A percentile compares a stretch with the other conserved stretches of the same genome.
Conservation (phyloP, 92 coral and sea anemone genomes). For the Nematostella vectensis region DNA sequence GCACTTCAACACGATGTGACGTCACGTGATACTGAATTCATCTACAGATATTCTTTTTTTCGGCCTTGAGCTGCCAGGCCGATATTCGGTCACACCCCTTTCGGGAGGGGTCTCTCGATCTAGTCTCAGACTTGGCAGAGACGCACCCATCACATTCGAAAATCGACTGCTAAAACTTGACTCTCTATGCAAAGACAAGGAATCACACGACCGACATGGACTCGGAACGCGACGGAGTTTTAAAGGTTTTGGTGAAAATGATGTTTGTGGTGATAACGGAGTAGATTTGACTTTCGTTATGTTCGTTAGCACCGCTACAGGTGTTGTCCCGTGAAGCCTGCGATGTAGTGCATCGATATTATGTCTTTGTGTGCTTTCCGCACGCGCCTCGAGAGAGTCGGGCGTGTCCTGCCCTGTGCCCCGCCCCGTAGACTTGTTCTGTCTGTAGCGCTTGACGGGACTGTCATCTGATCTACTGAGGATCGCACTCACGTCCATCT, state of each 20-base stretch:
- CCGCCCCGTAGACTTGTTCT: no score
- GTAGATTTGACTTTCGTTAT: not conserved
- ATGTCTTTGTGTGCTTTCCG: not conserved
- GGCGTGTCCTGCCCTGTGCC: no score
- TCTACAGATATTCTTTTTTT: conserved; percentile 44
- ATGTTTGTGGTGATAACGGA: not conserved
- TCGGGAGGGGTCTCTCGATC: not conserved
- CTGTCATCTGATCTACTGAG: no score
- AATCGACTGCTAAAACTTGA: conserved; percentile 19
- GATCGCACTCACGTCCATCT: conserved; percentile 4
- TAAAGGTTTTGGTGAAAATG: no score
- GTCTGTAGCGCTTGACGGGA: no score
- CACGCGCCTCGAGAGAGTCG: no score
- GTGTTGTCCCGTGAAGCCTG: not conserved
- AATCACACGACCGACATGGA: not conserved
- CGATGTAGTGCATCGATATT: not conserved
- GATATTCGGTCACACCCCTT: not conserved
- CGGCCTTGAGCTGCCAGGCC: not conserved
- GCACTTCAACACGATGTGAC: no score
- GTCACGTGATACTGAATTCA: no score
- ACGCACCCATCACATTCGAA: conserved; percentile 18
- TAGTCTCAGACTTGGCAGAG: conserved; percentile 20
- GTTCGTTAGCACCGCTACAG: no score
- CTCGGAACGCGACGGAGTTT: not conserved
- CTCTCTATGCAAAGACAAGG: not conserved